Base-by-base conservation (phyloP, 2,888 invertebrate species). In the Cosmopolites sordidus region DNA sequence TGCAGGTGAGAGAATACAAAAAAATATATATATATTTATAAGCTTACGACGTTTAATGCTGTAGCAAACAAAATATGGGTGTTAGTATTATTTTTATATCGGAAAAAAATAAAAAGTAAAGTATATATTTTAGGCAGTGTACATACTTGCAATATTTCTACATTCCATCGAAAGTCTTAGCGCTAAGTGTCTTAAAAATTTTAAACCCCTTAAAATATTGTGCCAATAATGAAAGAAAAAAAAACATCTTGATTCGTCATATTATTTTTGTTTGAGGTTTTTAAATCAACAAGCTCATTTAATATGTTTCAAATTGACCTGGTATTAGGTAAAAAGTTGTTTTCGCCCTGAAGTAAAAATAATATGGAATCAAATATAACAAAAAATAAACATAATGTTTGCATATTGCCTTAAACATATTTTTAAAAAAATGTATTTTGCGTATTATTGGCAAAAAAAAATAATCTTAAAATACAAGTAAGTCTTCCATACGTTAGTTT, bases 81-180 rank as follows among this genome's bases (percentile, higher is more conserved):
- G 43, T 48, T 44, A 51, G 47, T 48, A 40, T 48, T 51, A 55
- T 51, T 55, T 49, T 51, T 48, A 39, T 52, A 47, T 33, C 33
- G 41, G 47, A 47, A 40, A 33, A 43, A 37, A 42, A 44, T 38
- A 50, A 27, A 17, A 11, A 22, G 12, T 18, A 3, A 16, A 16
- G 15, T 16, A 40, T 38, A 14, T 50, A 43, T 44, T 39, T 22
- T 40, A 54, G 30, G 51, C 33, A 14, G 39, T 51, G 55, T 51
- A 55, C 37, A 51, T 51, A 54, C 2, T 38, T 47, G 49, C 49
- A 51, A 43, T 55, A 47, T 16, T 30, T 51, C 51, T 55, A 55
- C 55, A 55, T 55, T 55, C 55, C 55, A 55, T 51, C 51, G 50
- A 51, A 51, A 43, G 47, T 54, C 39, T 33, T 54, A 54, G 48